Evolutionary conservation across 2,888 invertebrate genomes (phyloP).

Genomic region (Thereva nobilitata): DNA sequence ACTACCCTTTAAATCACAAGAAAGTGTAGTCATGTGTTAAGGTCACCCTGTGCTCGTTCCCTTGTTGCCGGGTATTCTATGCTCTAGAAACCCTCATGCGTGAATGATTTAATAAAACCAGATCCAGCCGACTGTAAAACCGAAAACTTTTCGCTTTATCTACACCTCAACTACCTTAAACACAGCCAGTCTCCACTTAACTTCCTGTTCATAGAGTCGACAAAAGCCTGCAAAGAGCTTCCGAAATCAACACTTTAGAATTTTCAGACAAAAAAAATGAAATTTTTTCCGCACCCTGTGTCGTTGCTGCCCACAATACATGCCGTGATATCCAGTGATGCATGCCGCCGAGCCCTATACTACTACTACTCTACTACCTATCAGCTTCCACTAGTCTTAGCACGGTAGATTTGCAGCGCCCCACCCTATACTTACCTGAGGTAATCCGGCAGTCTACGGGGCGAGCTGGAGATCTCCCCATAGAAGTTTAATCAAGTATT

Average conservation of each 20-base stretch:
- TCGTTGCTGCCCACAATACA: background rate
- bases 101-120: conserved; percentile 33
- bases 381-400: conserved; percentile 15
- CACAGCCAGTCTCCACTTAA: conserved; percentile 14
- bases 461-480: background rate
- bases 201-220: conserved; percentile 3
- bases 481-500: conserved; percentile 32
- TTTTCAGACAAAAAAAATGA: conserved; percentile 6
- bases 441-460: background rate
- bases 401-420: background rate
- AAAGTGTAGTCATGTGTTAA: conserved; percentile 26
- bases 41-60: conserved; percentile 5
- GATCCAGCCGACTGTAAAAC: conserved; percentile 29
- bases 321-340: conserved; percentile 9
- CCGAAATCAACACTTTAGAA: conserved; percentile 8
- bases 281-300: conserved; percentile 1
- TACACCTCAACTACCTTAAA: conserved; percentile 18
- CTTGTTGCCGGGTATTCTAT: background rate
- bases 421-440: background rate
- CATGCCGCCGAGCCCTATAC: conserved; percentile 7
- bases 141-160: conserved; percentile 29
- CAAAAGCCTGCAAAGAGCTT: conserved; percentile 2
- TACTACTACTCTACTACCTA: too few relatives aligned
- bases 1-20: background rate
- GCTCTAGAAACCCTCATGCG: conserved; percentile 13